A percentile compares a stretch with the other conserved stretches of the same genome.
Evolutionary conservation across 2,797 vertebrate genomes (phyloP).

Genomic region (Kryptopterus vitreolus): DNA sequence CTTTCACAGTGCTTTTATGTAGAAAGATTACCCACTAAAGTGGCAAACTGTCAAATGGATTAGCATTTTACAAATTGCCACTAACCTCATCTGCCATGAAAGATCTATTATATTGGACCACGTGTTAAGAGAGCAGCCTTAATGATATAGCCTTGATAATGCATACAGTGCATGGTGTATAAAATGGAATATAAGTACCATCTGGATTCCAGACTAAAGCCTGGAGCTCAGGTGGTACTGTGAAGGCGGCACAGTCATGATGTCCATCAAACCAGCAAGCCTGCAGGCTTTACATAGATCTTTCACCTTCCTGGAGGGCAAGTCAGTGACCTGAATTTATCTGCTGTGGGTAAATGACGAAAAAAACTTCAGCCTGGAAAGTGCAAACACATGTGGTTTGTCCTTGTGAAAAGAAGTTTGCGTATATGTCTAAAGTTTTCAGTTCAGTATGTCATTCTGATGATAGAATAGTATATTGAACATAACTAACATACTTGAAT

Average conservation of each 20-base stretch:
- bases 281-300: constrained; percentile 24
- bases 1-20: neutral
- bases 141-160: neutral
- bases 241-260: constrained; percentile 1
- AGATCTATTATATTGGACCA: neutral
- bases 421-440: neutral
- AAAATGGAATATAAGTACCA: neutral
- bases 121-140: neutral
- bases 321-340: constrained; percentile 23
- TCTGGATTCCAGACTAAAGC: neutral
- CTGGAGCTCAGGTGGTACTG: constrained; percentile 12
- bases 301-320: constrained; percentile 29
- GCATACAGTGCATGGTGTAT: neutral
- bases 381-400: neutral
- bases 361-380: constrained; percentile 13
- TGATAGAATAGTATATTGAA: neutral
- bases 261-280: constrained; percentile 14
- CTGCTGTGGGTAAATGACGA: constrained; percentile 4
- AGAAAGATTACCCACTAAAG: neutral
- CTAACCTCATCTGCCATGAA: neutral
- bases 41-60: neutral
- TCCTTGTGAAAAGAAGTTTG: constrained; percentile 15
- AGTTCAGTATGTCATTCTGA: neutral
- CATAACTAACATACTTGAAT: neutral
- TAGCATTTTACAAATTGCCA: constrained; percentile 4